phyloP scores from a whole-genome alignment of 1,140 invertebrate species.

The roundworm (Caenorhabditis elegans) region DNA sequence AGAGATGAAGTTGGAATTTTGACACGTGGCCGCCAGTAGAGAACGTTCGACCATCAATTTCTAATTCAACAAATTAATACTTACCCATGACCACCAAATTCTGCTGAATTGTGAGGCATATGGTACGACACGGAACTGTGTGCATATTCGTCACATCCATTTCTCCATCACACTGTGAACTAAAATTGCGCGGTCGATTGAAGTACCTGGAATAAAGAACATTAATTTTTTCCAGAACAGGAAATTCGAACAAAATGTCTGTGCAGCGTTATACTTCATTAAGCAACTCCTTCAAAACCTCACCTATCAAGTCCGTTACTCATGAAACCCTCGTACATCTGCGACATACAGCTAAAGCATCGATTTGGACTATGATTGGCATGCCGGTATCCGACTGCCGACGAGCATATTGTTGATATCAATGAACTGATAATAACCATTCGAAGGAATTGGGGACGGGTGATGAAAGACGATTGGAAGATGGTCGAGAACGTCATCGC shows the following conservation, averaged over 20 bases:
- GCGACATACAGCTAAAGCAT: conserved; percentile 48
- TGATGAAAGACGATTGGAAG: neutral
- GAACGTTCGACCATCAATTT: too few species aligned
- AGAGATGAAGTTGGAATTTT: too few species aligned
- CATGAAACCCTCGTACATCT: conserved; percentile 36
- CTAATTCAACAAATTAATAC: neutral
- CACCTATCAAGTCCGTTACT: conserved; percentile 33
- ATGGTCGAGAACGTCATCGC: neutral
- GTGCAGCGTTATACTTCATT: neutral
- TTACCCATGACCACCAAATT: conserved; percentile 40
- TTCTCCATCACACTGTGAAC: conserved; percentile 49
- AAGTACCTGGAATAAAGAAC: conserved; percentile 39
- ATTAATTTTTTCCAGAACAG: neutral
- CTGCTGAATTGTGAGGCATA: conserved; percentile 48
- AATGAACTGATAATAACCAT: neutral
- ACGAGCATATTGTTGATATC: neutral
- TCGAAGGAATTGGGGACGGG: neutral
- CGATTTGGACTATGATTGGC: conserved; percentile 31
- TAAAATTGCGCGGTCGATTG: conserved; percentile 48
- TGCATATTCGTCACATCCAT: conserved; percentile 35
- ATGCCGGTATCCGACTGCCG: neutral
- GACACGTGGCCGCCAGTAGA: too few species aligned
- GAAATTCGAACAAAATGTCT: too few species aligned
- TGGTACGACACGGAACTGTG: conserved; percentile 45
- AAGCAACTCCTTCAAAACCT: neutral